Evolutionary conservation across 1,140 invertebrate genomes (phyloP).

Genomic region (Olivierus martensii): DNA sequence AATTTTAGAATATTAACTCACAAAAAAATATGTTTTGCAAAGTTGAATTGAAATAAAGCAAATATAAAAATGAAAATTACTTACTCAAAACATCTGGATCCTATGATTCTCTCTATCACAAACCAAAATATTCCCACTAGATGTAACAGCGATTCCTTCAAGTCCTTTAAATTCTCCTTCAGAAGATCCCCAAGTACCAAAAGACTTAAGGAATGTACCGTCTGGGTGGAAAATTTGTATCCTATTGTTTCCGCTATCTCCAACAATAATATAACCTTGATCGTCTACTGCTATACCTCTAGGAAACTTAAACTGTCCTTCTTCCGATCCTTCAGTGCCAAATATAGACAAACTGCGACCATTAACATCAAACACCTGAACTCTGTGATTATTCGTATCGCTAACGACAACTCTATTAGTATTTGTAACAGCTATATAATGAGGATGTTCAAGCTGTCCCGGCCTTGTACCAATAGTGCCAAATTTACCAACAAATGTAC

Average conservation of each 20-base stretch:
- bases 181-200: constrained; percentile 84
- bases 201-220: constrained; percentile 37
- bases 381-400: constrained; percentile 85
- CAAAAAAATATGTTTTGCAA: too few species aligned
- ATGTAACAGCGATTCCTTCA: constrained; percentile 87
- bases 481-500: constrained; percentile 93
- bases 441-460: constrained; percentile 90
- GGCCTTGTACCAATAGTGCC: constrained; percentile 71
- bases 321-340: constrained; percentile 76
- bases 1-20: too few species aligned
- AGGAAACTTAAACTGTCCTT: constrained; percentile 91
- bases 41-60: too few species aligned
- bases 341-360: constrained; percentile 72
- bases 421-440: constrained; percentile 89
- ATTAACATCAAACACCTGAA: constrained; percentile 88
- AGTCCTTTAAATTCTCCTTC: constrained; percentile 87
- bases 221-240: constrained; percentile 36
- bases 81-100: constrained; percentile 71
- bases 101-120: constrained; percentile 95
- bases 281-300: constrained; percentile 92
- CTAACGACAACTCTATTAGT: constrained; percentile 86
- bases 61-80: too few species aligned
- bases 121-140: constrained; percentile 82
- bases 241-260: constrained; percentile 93
- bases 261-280: constrained; percentile 91